These are phyloP conservation scores for Polyploca ridens DNA, from an alignment of 2,888 invertebrate species.

Conservation along the genomic window DNA sequence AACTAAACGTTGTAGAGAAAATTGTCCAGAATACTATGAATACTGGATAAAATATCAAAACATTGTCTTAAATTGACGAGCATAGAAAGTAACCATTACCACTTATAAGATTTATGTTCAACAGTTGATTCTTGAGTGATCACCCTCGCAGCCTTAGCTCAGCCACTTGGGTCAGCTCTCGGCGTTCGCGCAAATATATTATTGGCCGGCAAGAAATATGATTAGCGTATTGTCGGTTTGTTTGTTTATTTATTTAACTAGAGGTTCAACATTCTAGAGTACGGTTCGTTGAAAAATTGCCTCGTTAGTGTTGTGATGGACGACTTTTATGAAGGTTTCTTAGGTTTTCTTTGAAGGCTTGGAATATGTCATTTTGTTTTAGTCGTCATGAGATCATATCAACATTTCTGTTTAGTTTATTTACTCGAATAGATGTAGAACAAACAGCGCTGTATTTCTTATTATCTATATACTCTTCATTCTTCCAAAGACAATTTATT, in stretches of 20 bases:
- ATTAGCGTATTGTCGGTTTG: conserved; percentile 51
- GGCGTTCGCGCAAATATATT: conserved; percentile 39
- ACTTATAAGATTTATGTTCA: background rate
- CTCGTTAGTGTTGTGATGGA: background rate
- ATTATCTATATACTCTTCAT: too few relatives aligned
- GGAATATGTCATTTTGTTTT: too few relatives aligned
- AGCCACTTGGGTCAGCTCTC: background rate
- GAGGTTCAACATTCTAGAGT: background rate
- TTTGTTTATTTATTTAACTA: conserved; percentile 37
- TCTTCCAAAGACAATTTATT: background rate
- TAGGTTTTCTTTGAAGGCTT: background rate
- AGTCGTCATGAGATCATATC: background rate
- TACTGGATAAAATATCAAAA: background rate
- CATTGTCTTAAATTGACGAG: background rate
- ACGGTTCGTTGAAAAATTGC: conserved; percentile 9
- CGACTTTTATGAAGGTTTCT: background rate
- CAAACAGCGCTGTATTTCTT: too few relatives aligned
- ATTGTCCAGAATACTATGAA: too few relatives aligned
- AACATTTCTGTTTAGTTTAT: too few relatives aligned
- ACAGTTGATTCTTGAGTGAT: background rate
- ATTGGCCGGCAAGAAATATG: conserved; percentile 46
- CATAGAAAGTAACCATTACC: background rate
- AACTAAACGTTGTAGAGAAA: too few relatives aligned
- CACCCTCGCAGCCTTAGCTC: background rate
- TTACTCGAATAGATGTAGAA: too few relatives aligned